Evolutionary conservation across 2,113 vertebrate genomes (phyloP), one percentile per base, ranked within the genome.

Genomic region (Sturnus vulgaris): DNA sequence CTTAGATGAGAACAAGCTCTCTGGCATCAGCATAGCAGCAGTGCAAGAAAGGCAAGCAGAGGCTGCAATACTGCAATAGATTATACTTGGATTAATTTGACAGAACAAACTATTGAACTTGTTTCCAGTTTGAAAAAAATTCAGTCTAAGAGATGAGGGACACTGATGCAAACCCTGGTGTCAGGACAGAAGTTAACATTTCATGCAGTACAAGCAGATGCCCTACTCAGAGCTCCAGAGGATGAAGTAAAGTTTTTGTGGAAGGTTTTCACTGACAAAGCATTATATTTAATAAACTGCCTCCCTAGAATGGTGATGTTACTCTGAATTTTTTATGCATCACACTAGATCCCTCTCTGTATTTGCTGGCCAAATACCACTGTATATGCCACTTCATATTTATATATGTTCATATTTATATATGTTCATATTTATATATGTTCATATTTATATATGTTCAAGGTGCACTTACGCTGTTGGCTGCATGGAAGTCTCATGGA

Each of bases 191-290:
- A 61, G 13, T 71, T 49, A 39, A 56, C 7, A 50, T 37, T 19
- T 15, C 8, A 37, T 9, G 19, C 20, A 75, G 12, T 15, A 59
- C 50, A 57, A 49, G 30, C 53, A 90, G 56, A 84, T 11, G 40
- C 27, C n/a, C 44, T 76, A 40, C 22, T 69, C 33, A 28, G 57
- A 75, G n/a, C 37, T 82, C 37, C 70, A 91, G 77, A 82, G 77
- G 44, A 88, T 2, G 2, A 52, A 78, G 11, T 21, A 76, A 78
- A 17, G 9, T 39, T n/a, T 64, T 47, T 75, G 39, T 0, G 0
- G 22, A 79, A 77, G 13, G 12, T 19, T 79, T 86, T 64, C 69
- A 72, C 15, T 53, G 39, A 42, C 6, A 86, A 76, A 88, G 14
- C 7, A 4, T 16, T 72, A 3, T 12, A 63, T 59, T 68, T 53